These are phyloP conservation scores for Aspidiotus destructor DNA, from an alignment of 2,888 invertebrate species.

Conservation along the genomic window DNA sequence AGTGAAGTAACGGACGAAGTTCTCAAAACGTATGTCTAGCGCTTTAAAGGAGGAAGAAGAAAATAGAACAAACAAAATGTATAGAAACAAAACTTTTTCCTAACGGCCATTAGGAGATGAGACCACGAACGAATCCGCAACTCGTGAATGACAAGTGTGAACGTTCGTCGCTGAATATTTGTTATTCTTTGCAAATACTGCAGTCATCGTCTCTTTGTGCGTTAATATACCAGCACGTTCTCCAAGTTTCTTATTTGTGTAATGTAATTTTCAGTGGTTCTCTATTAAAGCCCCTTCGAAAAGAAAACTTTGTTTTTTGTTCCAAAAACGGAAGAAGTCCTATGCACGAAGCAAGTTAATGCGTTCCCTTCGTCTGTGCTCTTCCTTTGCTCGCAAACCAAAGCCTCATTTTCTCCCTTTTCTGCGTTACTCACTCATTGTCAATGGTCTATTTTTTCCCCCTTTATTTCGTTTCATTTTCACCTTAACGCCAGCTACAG, in stretches of 20 bases:
- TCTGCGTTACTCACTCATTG: not conserved
- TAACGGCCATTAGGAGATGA: too few relatives aligned
- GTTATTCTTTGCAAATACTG: conserved; percentile 22
- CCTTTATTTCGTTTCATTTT: too few relatives aligned
- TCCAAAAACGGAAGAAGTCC: conserved; percentile 25
- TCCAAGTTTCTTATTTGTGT: conserved; percentile 31
- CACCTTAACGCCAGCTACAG: not conserved
- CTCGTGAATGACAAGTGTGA: conserved; percentile 4
- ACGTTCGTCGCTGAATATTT: conserved; percentile 12
- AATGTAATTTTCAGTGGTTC: conserved; percentile 29
- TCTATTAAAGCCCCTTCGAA: conserved; percentile 18
- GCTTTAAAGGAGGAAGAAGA: too few relatives aligned
- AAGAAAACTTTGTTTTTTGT: conserved; percentile 27
- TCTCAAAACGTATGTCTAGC: too few relatives aligned
- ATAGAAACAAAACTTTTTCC: too few relatives aligned
- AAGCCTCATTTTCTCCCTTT: not conserved
- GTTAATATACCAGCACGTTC: conserved; percentile 27
- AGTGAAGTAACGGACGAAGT: too few relatives aligned
- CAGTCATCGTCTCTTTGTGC: conserved; percentile 9
- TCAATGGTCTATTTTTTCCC: too few relatives aligned
- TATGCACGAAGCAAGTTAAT: conserved; percentile 31
- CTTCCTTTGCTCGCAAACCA: not conserved
- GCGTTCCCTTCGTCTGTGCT: conserved; percentile 3
- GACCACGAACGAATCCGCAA: not conserved
- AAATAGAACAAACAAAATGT: too few relatives aligned